Percentiles rank a stretch among this genome's conserved stretches.
phyloP scores from a whole-genome alignment of 2,797 vertebrate genomes.

The Tragelaphus oryx region DNA sequence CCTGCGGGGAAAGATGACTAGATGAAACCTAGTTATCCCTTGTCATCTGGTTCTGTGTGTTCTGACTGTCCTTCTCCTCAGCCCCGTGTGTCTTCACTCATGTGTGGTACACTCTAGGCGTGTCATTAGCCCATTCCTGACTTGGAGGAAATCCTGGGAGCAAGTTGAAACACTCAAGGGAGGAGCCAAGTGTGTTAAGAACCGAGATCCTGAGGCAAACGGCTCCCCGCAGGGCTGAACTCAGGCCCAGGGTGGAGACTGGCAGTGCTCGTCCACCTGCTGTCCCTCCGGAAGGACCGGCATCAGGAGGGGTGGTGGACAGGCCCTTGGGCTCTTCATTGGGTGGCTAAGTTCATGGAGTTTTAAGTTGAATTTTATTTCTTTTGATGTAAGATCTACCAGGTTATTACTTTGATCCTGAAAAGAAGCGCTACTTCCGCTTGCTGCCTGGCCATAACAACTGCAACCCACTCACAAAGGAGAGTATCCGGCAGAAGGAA shows the following conservation, averaged over 20 bases:
- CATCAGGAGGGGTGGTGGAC: neutral
- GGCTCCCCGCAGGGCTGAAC: neutral
- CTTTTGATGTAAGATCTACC: slow-evolving; percentile 86
- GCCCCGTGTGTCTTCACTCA: neutral
- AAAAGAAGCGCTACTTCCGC: slow-evolving; percentile 97
- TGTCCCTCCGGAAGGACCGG: neutral
- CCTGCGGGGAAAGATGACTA: neutral
- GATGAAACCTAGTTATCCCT: neutral
- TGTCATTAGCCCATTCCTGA: neutral
- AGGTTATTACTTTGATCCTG: slow-evolving; percentile 95
- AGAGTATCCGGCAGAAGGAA: slow-evolving; percentile 87
- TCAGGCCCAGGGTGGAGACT: neutral
- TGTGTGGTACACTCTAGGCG: neutral
- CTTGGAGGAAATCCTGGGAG: neutral
- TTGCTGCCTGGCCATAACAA: slow-evolving; percentile 96
- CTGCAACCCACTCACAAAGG: slow-evolving; percentile 95
- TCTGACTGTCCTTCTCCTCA: neutral
- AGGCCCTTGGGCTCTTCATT: neutral
- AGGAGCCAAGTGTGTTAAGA: neutral
- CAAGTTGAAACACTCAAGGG: neutral
- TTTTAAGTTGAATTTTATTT: slow-evolving; percentile 9
- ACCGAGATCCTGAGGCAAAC: neutral
- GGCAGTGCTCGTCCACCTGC: neutral
- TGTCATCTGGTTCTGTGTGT: neutral
- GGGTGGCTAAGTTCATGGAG: neutral